phyloP scores from a whole-genome alignment of 2,797 vertebrate species.

The Clarias pachynema region DNA sequence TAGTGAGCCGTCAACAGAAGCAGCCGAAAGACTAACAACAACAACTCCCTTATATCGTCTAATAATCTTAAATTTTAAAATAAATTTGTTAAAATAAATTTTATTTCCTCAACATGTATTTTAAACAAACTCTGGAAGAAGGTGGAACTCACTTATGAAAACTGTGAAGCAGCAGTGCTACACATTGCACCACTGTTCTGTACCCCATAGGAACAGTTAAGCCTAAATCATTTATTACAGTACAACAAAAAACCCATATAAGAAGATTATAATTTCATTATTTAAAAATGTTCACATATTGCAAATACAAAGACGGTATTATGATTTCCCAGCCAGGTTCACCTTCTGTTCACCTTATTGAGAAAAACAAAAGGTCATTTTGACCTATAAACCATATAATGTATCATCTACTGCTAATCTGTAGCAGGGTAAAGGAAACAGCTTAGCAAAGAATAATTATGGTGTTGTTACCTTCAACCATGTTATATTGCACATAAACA shows the following conservation, averaged over 20 bases:
- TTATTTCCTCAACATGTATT: too few species aligned
- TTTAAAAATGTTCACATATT: constrained; percentile 8
- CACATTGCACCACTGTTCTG: neutral
- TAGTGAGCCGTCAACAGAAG: too few species aligned
- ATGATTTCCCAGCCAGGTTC: neutral
- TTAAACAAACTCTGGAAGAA: neutral
- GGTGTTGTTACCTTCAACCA: neutral
- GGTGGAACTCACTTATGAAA: too few species aligned
- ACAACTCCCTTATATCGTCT: too few species aligned
- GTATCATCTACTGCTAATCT: neutral
- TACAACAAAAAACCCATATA: neutral
- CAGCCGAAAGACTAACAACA: too few species aligned
- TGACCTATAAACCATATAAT: neutral
- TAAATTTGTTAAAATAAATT: too few species aligned
- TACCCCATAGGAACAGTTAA: neutral
- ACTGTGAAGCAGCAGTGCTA: too few species aligned
- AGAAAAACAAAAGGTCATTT: constrained; percentile 6
- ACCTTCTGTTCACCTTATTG: neutral
- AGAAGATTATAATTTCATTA: neutral
- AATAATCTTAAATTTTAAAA: too few species aligned
- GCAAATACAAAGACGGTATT: neutral
- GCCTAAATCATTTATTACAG: neutral
- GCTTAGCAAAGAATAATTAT: neutral
- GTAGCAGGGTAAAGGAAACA: neutral
- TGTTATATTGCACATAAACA: constrained; percentile 7